Percentiles rank a stretch among this genome's conserved stretches.
Conservation (phyloP, 2,113 vertebrate species). For the Elanoides forficatus region DNA sequence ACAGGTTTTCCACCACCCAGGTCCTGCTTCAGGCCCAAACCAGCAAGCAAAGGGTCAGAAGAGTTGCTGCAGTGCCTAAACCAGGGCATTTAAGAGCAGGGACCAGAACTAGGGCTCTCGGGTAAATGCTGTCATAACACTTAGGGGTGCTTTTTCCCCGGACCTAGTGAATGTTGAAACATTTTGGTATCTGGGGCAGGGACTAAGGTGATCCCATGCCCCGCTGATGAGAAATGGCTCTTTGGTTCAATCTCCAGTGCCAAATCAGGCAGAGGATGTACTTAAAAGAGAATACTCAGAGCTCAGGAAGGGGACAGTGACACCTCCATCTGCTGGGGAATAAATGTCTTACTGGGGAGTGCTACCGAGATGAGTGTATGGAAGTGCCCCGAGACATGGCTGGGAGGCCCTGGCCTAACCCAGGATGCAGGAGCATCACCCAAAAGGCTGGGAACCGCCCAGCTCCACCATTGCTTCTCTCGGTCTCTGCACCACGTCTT, state of each 20-base stretch:
- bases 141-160: background rate
- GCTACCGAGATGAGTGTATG: background rate
- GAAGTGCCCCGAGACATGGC: background rate
- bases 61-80: background rate
- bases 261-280: background rate
- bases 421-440: background rate
- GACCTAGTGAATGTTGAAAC: background rate
- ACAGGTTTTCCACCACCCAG: background rate
- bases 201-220: background rate
- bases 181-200: background rate
- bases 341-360: background rate
- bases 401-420: background rate
- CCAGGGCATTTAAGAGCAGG: background rate
- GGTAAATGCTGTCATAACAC: background rate
- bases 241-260: background rate
- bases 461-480: background rate
- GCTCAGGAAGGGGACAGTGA: background rate
- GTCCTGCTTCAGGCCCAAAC: background rate
- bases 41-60: background rate
- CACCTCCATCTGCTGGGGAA: background rate
- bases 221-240: background rate
- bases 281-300: background rate
- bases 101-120: background rate
- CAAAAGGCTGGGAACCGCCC: background rate
- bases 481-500: background rate